Evolutionary conservation across 2,797 vertebrate genomes (phyloP), one percentile per base, ranked within the genome.

Genomic region (Hippoglossus hippoglossus): DNA sequence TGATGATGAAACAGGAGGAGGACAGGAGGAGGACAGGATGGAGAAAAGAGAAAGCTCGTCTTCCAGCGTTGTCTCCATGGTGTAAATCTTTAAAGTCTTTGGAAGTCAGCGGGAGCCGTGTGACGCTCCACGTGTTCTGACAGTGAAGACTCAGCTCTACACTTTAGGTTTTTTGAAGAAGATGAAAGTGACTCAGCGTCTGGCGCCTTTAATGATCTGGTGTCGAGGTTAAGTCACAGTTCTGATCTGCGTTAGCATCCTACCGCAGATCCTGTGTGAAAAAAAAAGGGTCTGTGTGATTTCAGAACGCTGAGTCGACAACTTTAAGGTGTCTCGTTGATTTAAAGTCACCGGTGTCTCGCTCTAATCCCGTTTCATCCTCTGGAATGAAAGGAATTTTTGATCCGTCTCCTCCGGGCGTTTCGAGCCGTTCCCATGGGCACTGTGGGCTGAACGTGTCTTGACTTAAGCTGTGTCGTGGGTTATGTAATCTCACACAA

Each of bases 401-500:
- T 1, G 12, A 47, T 26, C 10, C 0, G 18, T 49, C 13, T 47
- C 18, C 46, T 15, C 41, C 15, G 41, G 41, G 41, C 44, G 44
- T 49, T 21, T 21, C 47, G 18, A 49, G 18, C 8, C 6, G 34
- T 60, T 47, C 65, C 71, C 65, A 26, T 0, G 0, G 47, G 3
- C 18, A 3, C 47, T 8, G 21, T 0, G 3, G 7, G 28, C 1
- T 6, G 19, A 70, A 63, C 84, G 62, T 56, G 81, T 68, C 75
- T 41, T 1, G 11, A 67, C 79, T 60, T 36, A 60, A 47, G 21
- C 39, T 47, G 34, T 39, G 31, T 51, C 31, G 8, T 15, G 2
- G 13, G 6, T 75, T 58, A 71, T 67, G 70, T 80, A 56, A 76
- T 28, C 56, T 59, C 50, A 67, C 47, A 75, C 61, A 44, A 71